Evolutionary conservation across 2,797 vertebrate species (phyloP).

Genomic region (Rhinatrema bivittatum): DNA sequence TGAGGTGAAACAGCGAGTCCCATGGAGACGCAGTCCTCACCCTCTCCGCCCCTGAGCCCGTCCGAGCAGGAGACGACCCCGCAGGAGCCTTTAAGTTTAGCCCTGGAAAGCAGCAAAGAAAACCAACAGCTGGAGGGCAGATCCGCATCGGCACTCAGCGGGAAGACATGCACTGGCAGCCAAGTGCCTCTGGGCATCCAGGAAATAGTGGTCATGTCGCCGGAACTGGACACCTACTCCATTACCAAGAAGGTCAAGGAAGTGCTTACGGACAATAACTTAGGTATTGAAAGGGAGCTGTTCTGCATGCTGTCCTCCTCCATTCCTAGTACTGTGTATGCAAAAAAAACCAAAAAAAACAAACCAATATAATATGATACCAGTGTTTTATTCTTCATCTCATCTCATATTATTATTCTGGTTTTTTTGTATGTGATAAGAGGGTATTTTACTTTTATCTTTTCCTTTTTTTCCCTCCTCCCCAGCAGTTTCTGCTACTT

Average conservation of each 20-base stretch:
- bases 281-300: slow-evolving; percentile 59
- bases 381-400: no score
- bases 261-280: slow-evolving; percentile 95
- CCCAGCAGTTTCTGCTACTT: no score
- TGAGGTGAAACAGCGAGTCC: slow-evolving; percentile 74
- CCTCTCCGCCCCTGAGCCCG: slow-evolving; percentile 80
- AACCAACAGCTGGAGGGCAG: slow-evolving; percentile 86
- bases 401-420: no score
- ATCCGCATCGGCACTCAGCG: slow-evolving; percentile 43
- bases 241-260: slow-evolving; percentile 98
- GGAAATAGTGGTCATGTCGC: slow-evolving; percentile 92
- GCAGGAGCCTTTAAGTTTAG: slow-evolving; percentile 71
- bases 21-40: slow-evolving; percentile 67
- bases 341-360: no score
- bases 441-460: no score
- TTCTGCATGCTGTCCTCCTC: no score
- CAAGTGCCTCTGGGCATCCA: slow-evolving; percentile 81
- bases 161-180: slow-evolving; percentile 59
- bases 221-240: slow-evolving; percentile 88
- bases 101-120: slow-evolving; percentile 90
- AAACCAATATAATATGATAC: no score
- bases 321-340: no score
- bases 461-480: no score
- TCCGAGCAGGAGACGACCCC: slow-evolving; percentile 68
- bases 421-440: no score